Base-by-base conservation (phyloP, 2,797 vertebrate species). In the Malacoctenus gilli region DNA sequence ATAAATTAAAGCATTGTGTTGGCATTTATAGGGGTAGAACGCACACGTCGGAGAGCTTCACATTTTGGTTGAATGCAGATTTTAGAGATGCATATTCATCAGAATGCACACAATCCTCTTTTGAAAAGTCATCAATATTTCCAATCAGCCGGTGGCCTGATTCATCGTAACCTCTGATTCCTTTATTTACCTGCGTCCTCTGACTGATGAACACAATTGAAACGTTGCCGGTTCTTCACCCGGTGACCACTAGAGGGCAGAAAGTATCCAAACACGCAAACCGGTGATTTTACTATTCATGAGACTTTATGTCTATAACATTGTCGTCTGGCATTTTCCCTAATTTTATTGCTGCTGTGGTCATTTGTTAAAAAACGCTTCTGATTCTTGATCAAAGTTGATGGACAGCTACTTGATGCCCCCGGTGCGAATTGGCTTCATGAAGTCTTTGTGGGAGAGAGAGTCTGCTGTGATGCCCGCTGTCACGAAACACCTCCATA, bases 171-270 rank as follows among this genome's bases (percentile, higher is more conserved):
- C 4, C 47, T 8, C 34, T 38, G 0, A 20, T 38, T 0, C 44
- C 59, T 52, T 12, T 50, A 9, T 1, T 47, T 10, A 41, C 7
- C 53, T 48, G 3, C 3, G 34, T 64, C n/a, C 23, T 34, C 8
- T 65, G 30, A 74, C 8, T 65, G 30, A 74, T 61, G 47, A 54
- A 51, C 9, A 59, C 35, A 64, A 69, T 39, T 23, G 8, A 68
- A 42, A 56, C 56, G 4, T 25, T 14, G 4, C 8, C 57, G 38
- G 46, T 13, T 63, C 16, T 71, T 16, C 22, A 30, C 42, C 51
- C 9, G 12, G 21, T 47, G 11, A 66, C 85, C 91, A 90, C 91
- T 87, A 93, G 92, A 91, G 92, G 91, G 92, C 92, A 92, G 83
- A 73, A 86, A 85, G 55, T 49, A 73, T 84, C 80, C 85, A 90